phyloP scores from a whole-genome alignment of 2,888 invertebrate genomes.

The Nemoura dubitans region DNA sequence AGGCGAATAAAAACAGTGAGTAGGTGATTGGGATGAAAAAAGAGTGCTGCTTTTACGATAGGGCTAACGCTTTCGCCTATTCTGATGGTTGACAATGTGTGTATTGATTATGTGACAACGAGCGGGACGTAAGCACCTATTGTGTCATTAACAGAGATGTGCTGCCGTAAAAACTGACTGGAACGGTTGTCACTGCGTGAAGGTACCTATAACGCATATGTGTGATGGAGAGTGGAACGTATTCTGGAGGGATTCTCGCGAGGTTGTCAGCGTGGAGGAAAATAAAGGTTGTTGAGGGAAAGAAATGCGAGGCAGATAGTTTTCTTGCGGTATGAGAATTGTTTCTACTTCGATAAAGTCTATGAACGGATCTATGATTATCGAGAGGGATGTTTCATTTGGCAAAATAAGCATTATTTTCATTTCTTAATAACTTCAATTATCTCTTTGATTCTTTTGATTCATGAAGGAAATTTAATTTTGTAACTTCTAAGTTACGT shows the following conservation, averaged over 20 bases:
- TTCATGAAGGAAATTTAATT: background rate
- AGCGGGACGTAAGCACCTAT: background rate
- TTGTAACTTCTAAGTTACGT: background rate
- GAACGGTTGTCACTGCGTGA: background rate
- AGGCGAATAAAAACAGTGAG: conserved; percentile 3
- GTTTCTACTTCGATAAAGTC: no score
- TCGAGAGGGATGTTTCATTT: no score
- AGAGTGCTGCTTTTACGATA: conserved; percentile 7
- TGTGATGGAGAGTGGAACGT: background rate
- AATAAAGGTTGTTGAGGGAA: background rate
- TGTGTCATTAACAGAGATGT: background rate
- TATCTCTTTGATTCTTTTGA: background rate
- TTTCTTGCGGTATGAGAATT: no score
- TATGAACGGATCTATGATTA: no score
- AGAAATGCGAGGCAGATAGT: no score
- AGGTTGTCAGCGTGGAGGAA: background rate
- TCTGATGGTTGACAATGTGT: background rate
- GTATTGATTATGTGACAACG: conserved; percentile 7
- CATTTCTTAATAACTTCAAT: no score
- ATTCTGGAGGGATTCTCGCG: background rate
- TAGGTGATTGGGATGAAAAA: conserved; percentile 12
- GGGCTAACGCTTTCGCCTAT: background rate
- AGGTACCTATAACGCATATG: background rate
- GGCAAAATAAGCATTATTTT: no score
- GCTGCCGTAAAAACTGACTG: conserved; percentile 2